Conservation (phyloP, 2,113 vertebrate species). For the Nerophis ophidion region DNA sequence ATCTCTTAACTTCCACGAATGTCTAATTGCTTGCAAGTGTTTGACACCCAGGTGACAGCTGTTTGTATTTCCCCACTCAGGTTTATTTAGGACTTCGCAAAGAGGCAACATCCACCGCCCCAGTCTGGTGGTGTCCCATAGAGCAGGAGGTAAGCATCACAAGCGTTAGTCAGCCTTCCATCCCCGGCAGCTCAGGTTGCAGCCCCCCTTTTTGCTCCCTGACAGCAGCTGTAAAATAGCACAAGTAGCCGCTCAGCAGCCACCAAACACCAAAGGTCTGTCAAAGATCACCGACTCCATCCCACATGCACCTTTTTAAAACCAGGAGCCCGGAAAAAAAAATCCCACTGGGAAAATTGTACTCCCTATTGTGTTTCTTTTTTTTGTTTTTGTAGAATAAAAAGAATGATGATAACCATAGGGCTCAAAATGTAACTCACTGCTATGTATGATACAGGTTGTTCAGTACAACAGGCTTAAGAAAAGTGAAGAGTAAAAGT, state of each 20-base stretch:
- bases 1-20: conserved; percentile 21
- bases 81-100: conserved; percentile 66
- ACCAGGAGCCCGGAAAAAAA: too few species aligned
- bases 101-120: conserved; percentile 34
- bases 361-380: too few species aligned
- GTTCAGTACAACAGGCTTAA: too few species aligned
- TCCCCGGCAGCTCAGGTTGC: conserved; percentile 9
- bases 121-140: conserved; percentile 16
- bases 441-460: too few species aligned
- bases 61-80: conserved; percentile 55
- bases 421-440: too few species aligned
- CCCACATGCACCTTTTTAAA: conserved; percentile 1
- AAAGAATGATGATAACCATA: too few species aligned
- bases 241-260: conserved; percentile 54
- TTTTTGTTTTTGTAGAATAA: too few species aligned
- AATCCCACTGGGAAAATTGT: too few species aligned
- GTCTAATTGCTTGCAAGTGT: conserved; percentile 54
- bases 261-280: conserved; percentile 45
- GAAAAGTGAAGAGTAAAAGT: too few species aligned
- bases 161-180: conserved; percentile 34
- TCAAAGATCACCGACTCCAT: conserved; percentile 41
- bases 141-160: conserved; percentile 47
- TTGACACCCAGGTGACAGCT: conserved; percentile 57
- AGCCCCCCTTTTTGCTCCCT: conserved; percentile 9
- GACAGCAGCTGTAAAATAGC: conserved; percentile 54